A percentile compares a stretch with the other conserved stretches of the same genome.
These are phyloP conservation scores for Euphysa ruthae DNA, from an alignment of 30 jellyfish, hydroid and myxozoan species.

Conservation along the genomic window DNA sequence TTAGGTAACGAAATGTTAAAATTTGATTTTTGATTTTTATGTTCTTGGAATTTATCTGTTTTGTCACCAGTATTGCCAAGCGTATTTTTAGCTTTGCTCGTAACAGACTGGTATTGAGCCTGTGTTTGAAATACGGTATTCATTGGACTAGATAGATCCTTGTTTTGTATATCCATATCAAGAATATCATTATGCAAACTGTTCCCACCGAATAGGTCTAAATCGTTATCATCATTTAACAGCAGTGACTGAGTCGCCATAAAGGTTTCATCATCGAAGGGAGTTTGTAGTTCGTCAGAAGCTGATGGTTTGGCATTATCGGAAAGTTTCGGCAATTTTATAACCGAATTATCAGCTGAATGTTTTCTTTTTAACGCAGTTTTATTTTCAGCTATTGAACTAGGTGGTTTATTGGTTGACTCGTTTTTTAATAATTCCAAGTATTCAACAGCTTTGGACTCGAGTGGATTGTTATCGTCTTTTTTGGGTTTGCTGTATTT, in stretches of 20 bases:
- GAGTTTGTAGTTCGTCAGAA: neutral
- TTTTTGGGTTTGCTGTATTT: too few relatives aligned
- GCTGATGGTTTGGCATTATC: neutral
- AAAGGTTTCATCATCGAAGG: slow-evolving; percentile 16
- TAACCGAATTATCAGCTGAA: neutral
- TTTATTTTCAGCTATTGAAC: neutral
- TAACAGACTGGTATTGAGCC: too few relatives aligned
- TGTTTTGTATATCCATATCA: neutral
- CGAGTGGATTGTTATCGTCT: too few relatives aligned
- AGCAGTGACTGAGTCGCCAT: slow-evolving; percentile 32
- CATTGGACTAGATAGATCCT: neutral
- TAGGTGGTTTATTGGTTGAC: neutral
- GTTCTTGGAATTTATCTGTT: too few relatives aligned
- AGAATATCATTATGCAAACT: neutral
- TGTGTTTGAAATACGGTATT: slow-evolving; percentile 4
- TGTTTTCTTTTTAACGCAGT: slow-evolving; percentile 26
- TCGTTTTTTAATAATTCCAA: neutral
- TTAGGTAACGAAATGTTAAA: too few relatives aligned
- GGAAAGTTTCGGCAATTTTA: neutral
- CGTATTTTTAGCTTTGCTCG: too few relatives aligned
- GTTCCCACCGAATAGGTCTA: slow-evolving; percentile 2
- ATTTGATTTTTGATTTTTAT: too few relatives aligned
- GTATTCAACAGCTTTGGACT: too few relatives aligned
- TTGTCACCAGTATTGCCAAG: too few relatives aligned
- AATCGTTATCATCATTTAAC: slow-evolving; percentile 5